Evolutionary conservation across 2,797 vertebrate species (phyloP).

Genomic region (Phyllotis vaccarum): DNA sequence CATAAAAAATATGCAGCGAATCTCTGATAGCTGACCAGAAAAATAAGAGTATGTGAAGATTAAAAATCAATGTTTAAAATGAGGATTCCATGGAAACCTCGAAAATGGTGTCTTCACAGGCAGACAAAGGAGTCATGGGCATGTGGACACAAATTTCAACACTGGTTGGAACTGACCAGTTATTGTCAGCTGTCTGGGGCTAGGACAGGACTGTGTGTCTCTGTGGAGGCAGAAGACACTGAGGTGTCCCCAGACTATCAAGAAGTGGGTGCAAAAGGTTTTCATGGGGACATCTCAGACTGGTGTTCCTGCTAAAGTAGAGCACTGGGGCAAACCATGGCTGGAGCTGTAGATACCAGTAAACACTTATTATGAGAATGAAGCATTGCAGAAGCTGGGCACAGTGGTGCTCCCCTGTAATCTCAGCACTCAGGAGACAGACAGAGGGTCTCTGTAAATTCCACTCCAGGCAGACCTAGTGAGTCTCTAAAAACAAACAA

Average conservation of each 20-base stretch:
- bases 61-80: background rate
- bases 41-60: background rate
- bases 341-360: background rate
- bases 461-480: background rate
- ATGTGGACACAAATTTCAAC: background rate
- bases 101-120: background rate
- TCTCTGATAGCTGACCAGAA: constrained; percentile 11
- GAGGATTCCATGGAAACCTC: background rate
- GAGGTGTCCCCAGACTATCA: background rate
- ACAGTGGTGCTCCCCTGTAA: background rate
- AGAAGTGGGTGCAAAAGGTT: background rate
- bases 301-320: background rate
- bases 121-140: background rate
- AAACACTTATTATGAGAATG: background rate
- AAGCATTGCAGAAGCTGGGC: background rate
- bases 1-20: constrained; percentile 1
- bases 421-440: background rate
- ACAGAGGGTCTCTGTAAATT: background rate
- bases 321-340: background rate
- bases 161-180: background rate
- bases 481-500: background rate
- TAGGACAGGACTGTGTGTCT: background rate
- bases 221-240: background rate
- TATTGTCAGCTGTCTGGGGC: background rate
- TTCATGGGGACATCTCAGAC: background rate